Conservation (phyloP, 2,113 vertebrate species). For the Mormyrus lacerda region DNA sequence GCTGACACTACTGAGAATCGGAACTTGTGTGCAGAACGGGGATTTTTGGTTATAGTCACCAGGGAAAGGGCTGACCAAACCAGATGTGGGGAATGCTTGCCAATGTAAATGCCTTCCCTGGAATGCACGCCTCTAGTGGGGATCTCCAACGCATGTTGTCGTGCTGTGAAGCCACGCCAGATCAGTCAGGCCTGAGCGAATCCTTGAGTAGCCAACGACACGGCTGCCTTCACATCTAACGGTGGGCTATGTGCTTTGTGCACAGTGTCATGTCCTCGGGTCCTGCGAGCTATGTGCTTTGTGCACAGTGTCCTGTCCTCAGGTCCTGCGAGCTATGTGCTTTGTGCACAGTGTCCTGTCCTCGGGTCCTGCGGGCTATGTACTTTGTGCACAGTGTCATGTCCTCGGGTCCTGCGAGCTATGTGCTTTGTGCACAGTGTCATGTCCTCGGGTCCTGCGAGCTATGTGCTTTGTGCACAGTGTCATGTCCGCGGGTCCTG, state of each 20-base stretch:
- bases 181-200: not conserved
- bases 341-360: too few species aligned
- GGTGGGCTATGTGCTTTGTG: not conserved
- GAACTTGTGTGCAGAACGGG: not conserved
- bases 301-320: too few species aligned
- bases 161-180: not conserved
- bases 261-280: not conserved
- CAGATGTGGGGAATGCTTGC: not conserved
- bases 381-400: too few species aligned
- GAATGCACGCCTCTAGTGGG: not conserved
- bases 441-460: too few species aligned
- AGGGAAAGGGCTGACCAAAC: not conserved
- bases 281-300: too few species aligned
- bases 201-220: not conserved
- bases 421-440: too few species aligned
- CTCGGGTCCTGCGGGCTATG: too few species aligned
- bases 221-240: too few species aligned
- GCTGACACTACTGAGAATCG: not conserved
- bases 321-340: too few species aligned
- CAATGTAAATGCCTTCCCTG: not conserved
- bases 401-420: too few species aligned
- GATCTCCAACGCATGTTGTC: not conserved
- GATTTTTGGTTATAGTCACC: not conserved
- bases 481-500: too few species aligned
- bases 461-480: too few species aligned